These are phyloP conservation scores for Rynchops niger DNA, from an alignment of 2,113 vertebrate species.

Conservation along the genomic window DNA sequence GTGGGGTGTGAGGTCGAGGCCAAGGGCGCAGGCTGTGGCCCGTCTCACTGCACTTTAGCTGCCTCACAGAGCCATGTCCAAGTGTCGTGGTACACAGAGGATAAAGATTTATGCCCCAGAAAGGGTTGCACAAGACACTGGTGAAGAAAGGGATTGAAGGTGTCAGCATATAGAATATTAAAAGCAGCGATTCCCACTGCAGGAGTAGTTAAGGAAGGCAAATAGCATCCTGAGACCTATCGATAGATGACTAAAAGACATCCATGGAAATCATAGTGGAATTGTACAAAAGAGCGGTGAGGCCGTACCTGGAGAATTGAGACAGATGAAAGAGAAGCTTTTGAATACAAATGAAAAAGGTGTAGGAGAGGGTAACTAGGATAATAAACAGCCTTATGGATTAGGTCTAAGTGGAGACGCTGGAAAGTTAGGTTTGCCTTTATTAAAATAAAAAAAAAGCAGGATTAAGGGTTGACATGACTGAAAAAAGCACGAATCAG, in stretches of 20 bases:
- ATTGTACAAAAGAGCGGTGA: not conserved
- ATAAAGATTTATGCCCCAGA: not conserved
- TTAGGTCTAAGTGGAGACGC: slow-evolving; percentile 57
- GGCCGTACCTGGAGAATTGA: slow-evolving; percentile 47
- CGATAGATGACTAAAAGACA: slow-evolving; percentile 4
- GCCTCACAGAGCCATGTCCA: accelerated
- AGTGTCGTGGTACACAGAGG: accelerated
- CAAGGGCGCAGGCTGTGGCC: no score
- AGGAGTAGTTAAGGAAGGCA: slow-evolving; percentile 38
- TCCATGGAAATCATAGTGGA: slow-evolving; percentile 33
- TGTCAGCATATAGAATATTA: not conserved
- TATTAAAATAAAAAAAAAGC: not conserved
- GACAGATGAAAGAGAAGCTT: slow-evolving; percentile 34
- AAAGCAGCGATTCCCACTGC: not conserved
- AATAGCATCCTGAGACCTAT: slow-evolving; percentile 31
- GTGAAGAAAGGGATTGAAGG: not conserved
- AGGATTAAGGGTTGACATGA: not conserved
- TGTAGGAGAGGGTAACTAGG: slow-evolving; percentile 23
- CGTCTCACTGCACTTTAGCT: accelerated
- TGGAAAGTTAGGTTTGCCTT: slow-evolving; percentile 54
- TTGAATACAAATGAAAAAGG: slow-evolving; percentile 26
- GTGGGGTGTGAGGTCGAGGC: not conserved
- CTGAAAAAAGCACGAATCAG: accelerated
- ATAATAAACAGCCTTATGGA: slow-evolving; percentile 50
- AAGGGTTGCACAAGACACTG: accelerated